Base-by-base conservation (phyloP, 2,888 invertebrate species). In the Dicyrtomina minuta region DNA sequence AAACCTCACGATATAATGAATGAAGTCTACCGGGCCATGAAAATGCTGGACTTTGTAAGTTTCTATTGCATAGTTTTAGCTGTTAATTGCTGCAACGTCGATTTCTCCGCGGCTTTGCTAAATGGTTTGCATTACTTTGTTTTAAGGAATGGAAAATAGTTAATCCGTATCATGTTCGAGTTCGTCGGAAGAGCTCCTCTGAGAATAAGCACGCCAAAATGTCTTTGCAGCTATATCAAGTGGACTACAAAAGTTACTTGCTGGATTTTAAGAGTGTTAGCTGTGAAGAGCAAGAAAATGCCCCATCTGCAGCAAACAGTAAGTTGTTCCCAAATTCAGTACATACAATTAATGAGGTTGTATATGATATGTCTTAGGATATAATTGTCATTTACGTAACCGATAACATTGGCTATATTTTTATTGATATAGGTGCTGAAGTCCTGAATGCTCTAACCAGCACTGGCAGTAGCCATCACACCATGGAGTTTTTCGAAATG, bases 401-500 rank as follows among this genome's bases (percentile, higher is more conserved):
- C n/a, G n/a, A n/a, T n/a, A n/a, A n/a, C 8, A 27, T 26, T n/a
- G 43, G 24, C 20, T 24, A 56, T 26, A 49, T 66, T 67, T 41
- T 44, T 4, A 58, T 64, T 56, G 5, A 33, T 27, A 6, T 55
- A 78, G 77, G 78, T 66, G 71, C 71, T 20, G 78, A 76, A 70
- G 64, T 74, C 17, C 60, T 77, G 27, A 72, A 75, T n/a, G 68
- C 74, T 10, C 56, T 72, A 73, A 81, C 75, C 79, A 83, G 56
- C 27, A 77, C 79, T n/a, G 92, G 74, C 20, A 74, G 74, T 13
- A 75, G 92, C 0, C 96, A 98, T 81, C 96, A 96, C 82, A 98
- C 98, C 1, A 96, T 99, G 93, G 98, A 99, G 84, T 99, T 99
- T 85, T 99, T 99, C 81, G 99, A 99, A 85, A 99, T 99, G 96